Percentiles rank a stretch among this genome's conserved stretches.
Evolutionary conservation across 2,888 invertebrate species (phyloP).

Genomic region (Lepetodrilus schrolli): DNA sequence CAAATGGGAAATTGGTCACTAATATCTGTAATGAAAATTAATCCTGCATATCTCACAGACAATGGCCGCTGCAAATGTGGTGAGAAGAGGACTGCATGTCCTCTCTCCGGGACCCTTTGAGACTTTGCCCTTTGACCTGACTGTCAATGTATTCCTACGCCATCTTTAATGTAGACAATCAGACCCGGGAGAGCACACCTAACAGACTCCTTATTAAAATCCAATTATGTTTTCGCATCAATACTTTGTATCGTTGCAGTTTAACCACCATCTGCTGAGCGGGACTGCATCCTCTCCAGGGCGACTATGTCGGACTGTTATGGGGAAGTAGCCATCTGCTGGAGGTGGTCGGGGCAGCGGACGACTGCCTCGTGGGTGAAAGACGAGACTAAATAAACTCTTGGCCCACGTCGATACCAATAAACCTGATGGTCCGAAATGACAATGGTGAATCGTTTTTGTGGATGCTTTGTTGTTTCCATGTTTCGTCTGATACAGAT

Average conservation of each 20-base stretch:
- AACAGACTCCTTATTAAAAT: background rate
- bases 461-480: too few relatives aligned
- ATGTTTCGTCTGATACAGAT: too few relatives aligned
- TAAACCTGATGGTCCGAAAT: too few relatives aligned
- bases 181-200: background rate
- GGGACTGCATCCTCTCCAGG: too few relatives aligned
- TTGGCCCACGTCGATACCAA: too few relatives aligned
- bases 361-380: too few relatives aligned
- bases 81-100: background rate
- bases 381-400: too few relatives aligned
- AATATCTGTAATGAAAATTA: conserved; percentile 4
- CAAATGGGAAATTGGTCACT: conserved; percentile 21
- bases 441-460: too few relatives aligned
- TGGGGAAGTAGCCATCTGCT: too few relatives aligned
- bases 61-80: background rate
- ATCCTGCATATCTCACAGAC: conserved; percentile 12
- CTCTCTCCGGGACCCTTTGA: background rate
- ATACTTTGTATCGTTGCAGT: background rate
- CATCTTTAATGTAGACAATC: conserved; percentile 11
- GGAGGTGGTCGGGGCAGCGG: too few relatives aligned
- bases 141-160: background rate
- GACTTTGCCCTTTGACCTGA: background rate
- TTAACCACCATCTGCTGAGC: background rate
- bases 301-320: too few relatives aligned
- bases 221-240: background rate